Conservation (phyloP, 2,888 invertebrate species). For the Microplitis manilae region DNA sequence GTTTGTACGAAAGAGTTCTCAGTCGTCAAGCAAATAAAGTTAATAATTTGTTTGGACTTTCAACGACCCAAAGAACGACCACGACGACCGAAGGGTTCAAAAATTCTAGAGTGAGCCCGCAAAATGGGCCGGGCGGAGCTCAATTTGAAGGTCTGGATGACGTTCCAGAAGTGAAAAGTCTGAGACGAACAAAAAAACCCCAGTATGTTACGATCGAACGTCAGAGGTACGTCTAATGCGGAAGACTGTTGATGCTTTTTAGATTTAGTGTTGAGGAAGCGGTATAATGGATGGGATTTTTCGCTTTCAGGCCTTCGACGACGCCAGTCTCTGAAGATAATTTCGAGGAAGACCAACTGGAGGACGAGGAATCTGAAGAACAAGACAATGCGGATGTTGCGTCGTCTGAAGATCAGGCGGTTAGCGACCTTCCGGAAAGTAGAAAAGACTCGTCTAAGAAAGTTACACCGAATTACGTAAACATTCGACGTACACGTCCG, state of each 20-base stretch:
- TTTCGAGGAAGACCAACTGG: constrained; percentile 53
- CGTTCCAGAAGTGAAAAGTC: constrained; percentile 67
- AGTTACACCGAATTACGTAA: constrained; percentile 65
- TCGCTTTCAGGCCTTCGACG: constrained; percentile 52
- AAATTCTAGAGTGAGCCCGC: constrained; percentile 50
- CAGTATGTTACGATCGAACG: constrained; percentile 84
- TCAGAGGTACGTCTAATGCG: constrained; percentile 72
- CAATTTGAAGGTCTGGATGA: constrained; percentile 72
- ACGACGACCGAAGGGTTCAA: constrained; percentile 28
- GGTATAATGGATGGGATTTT: neutral
- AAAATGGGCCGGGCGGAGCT: constrained; percentile 75
- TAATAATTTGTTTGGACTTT: constrained; percentile 42
- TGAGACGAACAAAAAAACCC: constrained; percentile 73
- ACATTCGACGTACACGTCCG: constrained; percentile 64
- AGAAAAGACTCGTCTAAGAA: constrained; percentile 25
- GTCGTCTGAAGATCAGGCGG: constrained; percentile 61
- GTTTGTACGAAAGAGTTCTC: constrained; percentile 83
- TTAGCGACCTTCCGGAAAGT: constrained; percentile 59
- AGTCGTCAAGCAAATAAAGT: constrained; percentile 65
- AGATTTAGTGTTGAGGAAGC: too few relatives aligned
- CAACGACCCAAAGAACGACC: constrained; percentile 49
- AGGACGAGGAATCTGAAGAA: constrained; percentile 61
- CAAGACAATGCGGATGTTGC: constrained; percentile 71
- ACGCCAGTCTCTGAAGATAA: constrained; percentile 53
- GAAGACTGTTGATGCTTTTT: neutral